A percentile compares a stretch with the other conserved stretches of the same genome.
These are phyloP conservation scores for Drosophila parvula DNA, from an alignment of 1,140 invertebrate species.

Conservation along the genomic window DNA sequence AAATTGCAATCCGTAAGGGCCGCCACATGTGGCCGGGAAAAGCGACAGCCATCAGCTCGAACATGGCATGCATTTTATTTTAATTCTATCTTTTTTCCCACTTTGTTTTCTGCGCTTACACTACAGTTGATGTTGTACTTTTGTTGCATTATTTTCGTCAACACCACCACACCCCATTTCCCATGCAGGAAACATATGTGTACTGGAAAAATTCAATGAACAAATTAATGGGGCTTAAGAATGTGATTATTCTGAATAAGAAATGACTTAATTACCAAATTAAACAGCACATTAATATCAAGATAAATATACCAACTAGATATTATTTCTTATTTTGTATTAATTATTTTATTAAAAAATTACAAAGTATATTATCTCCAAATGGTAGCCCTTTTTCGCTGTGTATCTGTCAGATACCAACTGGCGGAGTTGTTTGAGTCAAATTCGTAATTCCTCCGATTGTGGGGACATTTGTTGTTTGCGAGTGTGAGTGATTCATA, in stretches of 20 bases:
- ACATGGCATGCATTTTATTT: slow-evolving; percentile 79
- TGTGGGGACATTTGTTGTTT: slow-evolving; percentile 28
- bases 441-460: slow-evolving; percentile 30
- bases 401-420: slow-evolving; percentile 57
- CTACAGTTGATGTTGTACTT: slow-evolving; percentile 12
- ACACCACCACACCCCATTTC: slow-evolving; percentile 52
- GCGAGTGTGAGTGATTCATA: slow-evolving; percentile 45
- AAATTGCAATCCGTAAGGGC: slow-evolving; percentile 51
- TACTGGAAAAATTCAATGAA: slow-evolving; percentile 5
- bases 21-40: slow-evolving; percentile 65
- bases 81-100: slow-evolving; percentile 26
- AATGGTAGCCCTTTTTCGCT: not conserved
- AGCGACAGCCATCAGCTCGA: slow-evolving; percentile 66
- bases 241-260: not conserved
- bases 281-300: not conserved
- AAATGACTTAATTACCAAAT: not conserved
- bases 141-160: slow-evolving; percentile 49
- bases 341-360: too few relatives aligned
- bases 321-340: too few relatives aligned
- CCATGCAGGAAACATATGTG: slow-evolving; percentile 49
- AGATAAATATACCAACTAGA: not conserved
- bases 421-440: slow-evolving; percentile 44
- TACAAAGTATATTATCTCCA: not conserved
- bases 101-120: slow-evolving; percentile 24
- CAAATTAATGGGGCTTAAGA: slow-evolving; percentile 13